These are phyloP conservation scores for Polypterus senegalus DNA, from an alignment of 2,113 vertebrate genomes.

Conservation along the genomic window DNA sequence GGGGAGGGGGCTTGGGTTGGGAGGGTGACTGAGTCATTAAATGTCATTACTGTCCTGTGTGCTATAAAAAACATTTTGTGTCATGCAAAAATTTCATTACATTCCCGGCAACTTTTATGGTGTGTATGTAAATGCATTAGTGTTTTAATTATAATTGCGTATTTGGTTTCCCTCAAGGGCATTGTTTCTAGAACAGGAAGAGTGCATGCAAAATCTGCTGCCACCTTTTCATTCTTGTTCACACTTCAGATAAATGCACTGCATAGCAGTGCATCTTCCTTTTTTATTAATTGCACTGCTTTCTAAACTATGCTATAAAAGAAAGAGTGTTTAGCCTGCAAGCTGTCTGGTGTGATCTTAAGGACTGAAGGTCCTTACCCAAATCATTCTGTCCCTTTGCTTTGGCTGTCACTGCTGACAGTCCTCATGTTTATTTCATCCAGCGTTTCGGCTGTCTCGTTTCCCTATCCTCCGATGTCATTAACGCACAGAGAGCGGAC, in stretches of 20 bases:
- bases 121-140: slow-evolving; percentile 31
- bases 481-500: slow-evolving; percentile 77
- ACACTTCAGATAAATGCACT: neutral
- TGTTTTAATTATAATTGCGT: slow-evolving; percentile 47
- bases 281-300: slow-evolving; percentile 1
- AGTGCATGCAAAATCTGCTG: slow-evolving; percentile 16
- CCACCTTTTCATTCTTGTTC: slow-evolving; percentile 23
- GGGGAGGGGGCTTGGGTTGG: slow-evolving; percentile 17
- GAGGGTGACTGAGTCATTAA: slow-evolving; percentile 28
- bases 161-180: slow-evolving; percentile 28
- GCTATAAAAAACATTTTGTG: slow-evolving; percentile 33
- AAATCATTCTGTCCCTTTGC: slow-evolving; percentile 68
- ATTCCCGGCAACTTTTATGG: neutral
- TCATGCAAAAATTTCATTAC: slow-evolving; percentile 4
- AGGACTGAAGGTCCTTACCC: slow-evolving; percentile 67
- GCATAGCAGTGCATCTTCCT: neutral
- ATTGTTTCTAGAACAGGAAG: slow-evolving; percentile 28
- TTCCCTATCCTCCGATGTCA: slow-evolving; percentile 90
- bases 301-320: neutral
- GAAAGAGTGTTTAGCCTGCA: slow-evolving; percentile 33
- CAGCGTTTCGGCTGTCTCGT: slow-evolving; percentile 72
- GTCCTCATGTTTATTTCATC: slow-evolving; percentile 98
- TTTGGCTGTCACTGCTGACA: slow-evolving; percentile 75
- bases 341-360: slow-evolving; percentile 63
- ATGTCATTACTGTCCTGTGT: slow-evolving; percentile 41